Evolutionary conservation across 1,140 invertebrate genomes (phyloP), one percentile per base, ranked within the genome.

Genomic region (Trichonephila clavipes): DNA sequence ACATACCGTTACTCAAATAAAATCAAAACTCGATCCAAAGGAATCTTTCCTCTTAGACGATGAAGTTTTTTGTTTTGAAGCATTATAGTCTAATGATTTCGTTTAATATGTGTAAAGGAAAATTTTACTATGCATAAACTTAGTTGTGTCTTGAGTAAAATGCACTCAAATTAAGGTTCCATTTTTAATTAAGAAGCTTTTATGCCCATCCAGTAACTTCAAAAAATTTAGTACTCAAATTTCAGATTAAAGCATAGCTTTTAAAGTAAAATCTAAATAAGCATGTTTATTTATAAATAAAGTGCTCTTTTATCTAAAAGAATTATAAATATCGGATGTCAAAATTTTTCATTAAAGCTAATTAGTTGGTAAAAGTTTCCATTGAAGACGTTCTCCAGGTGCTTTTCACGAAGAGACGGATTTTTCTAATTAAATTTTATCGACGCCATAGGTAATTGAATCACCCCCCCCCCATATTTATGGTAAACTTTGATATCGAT

Each of bases 381-480:
- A 3, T 16, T 18, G 72, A 77, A 77, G 72, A 77, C 6, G 21
- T 28, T 34, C 28, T 5, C 12, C 14, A 18, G 18, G 28, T 40
- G 72, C 72, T 24, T 40, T 28, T 51, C 14, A 28, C 34, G 18
- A 77, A 77, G 72, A 34, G 72, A 77, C 34, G 34, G 72, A 77
- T 40, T 77, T 77, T 77, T 77, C 72, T 77, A 77, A 77, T 77
- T 77, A 77, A 77, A 77, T 34, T 77, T 77, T 77, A 77, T 77
- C 72, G 72, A 77, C 28, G 28, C 24, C 28, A 77, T 24, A 77
- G 34, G 72, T 77, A 77, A 77, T 77, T 34, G 28, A 34, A 77
- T 40, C 34, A 40, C 18, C 10, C 18, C 34, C 69, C 72, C 16
- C 34, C 2, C 14, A 28, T 18, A 40, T 77, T 77, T 77, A 77